Base-by-base conservation (phyloP, 2,888 invertebrate species). In the Teleiodes luculella region DNA sequence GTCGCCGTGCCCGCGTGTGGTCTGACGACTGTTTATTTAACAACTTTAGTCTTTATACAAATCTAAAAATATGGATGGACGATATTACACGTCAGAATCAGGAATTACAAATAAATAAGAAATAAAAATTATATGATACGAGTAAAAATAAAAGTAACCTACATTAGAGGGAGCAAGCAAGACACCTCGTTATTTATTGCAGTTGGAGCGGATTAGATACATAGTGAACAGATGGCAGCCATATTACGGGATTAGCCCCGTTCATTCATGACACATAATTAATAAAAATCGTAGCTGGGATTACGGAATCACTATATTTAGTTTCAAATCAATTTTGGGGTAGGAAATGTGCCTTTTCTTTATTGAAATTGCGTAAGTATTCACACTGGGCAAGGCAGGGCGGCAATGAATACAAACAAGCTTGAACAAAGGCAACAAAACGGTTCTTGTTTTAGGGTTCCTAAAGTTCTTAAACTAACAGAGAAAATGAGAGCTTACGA, bases 1-100 rank as follows among this genome's bases (percentile, higher is more conserved):
- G n/a, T 6, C 28, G 4, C n/a, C 35, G 18, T 18, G 18, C 16
- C 39, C 18, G 47, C 31, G 41, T 51, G 51, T 49, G 41, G 43
- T 35, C 50, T 55, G 30, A 58, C 55, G 68, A 72, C 74, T 68
- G 71, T 71, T 72, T 43, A 43, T 28, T 43, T 28, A 43, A 43
- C 43, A 43, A 28, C 56, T 60, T 56, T 54, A 59, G 57, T 55
- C 57, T 59, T 58, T 52, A 57, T 36, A 57, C 46, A 46, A 52
- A 30, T 46, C 52, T 49, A 57, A 57, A 55, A 55, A 43, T 24
- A 41, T 36, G 50, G 31, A 30, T 36, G 20, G 24, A 47, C 11
- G 45, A 52, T 41, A 52, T 55, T 51, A 54, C 16, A 24, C n/a
- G n/a, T 43, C 24, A 13, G 20, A 24, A 43, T 20, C 13, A 43